A percentile compares a stretch with the other conserved stretches of the same genome.
Evolutionary conservation across 2,797 vertebrate species (phyloP).

Genomic region (Sarcophilus harrisii): DNA sequence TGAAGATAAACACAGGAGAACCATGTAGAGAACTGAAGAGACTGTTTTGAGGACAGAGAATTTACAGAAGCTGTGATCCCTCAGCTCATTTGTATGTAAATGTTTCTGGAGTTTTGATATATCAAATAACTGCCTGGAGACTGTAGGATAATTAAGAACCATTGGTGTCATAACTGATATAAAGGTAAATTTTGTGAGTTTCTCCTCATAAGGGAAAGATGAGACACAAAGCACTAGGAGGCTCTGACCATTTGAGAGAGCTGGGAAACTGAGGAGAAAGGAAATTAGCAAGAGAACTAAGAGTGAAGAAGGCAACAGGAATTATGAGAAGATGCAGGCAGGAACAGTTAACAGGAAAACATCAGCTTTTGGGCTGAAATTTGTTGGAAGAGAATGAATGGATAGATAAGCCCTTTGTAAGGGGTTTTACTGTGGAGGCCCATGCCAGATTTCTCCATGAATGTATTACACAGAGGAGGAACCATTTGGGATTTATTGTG

Average conservation of each 20-base stretch:
- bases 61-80: not conserved
- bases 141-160: not conserved
- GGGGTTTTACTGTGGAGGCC: no score
- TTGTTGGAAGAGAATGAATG: not conserved
- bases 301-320: not conserved
- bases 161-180: not conserved
- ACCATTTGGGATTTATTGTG: not conserved
- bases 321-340: not conserved
- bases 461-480: not conserved
- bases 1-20: not conserved
- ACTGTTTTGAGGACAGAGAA: not conserved
- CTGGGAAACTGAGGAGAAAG: not conserved
- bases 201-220: not conserved
- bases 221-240: not conserved
- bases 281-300: not conserved
- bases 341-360: not conserved
- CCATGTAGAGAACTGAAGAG: not conserved
- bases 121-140: slow-evolving; percentile 1
- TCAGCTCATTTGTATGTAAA: not conserved
- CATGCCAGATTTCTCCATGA: not conserved
- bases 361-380: not conserved
- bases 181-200: not conserved
- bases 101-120: not conserved
- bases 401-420: no score
- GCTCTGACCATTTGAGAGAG: not conserved